Evolutionary conservation across 1,140 invertebrate genomes (phyloP).

Genomic region (Akabosia matsudoensis): DNA sequence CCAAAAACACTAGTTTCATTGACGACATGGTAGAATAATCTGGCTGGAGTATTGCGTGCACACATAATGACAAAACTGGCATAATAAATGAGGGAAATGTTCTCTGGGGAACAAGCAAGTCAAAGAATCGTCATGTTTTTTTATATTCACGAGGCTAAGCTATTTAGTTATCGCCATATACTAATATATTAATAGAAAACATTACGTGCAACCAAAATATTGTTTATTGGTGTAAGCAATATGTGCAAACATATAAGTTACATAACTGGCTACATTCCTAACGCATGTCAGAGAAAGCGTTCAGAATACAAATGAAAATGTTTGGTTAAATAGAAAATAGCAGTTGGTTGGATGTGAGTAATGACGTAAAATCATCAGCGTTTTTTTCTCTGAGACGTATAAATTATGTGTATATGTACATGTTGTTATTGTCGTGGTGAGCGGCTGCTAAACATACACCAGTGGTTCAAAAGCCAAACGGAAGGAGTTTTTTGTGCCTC

Average conservation of each 20-base stretch:
- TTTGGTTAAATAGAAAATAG: background rate
- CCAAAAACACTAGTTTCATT: background rate
- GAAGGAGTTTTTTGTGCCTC: background rate
- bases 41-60: background rate
- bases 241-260: too few relatives aligned
- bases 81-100: background rate
- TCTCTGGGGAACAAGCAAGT: background rate
- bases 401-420: background rate
- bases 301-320: constrained; percentile 16
- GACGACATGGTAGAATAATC: background rate
- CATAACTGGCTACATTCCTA: too few relatives aligned
- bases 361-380: too few relatives aligned
- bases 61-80: background rate
- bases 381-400: too few relatives aligned
- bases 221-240: too few relatives aligned
- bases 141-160: background rate
- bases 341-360: too few relatives aligned
- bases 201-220: too few relatives aligned
- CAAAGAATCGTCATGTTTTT: background rate
- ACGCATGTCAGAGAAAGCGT: background rate
- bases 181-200: too few relatives aligned
- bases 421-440: constrained; percentile 10
- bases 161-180: too few relatives aligned
- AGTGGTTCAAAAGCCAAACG: background rate
- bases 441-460: background rate